Base-by-base conservation (phyloP, 1,140 invertebrate species). In the Drosophila teissieri region DNA sequence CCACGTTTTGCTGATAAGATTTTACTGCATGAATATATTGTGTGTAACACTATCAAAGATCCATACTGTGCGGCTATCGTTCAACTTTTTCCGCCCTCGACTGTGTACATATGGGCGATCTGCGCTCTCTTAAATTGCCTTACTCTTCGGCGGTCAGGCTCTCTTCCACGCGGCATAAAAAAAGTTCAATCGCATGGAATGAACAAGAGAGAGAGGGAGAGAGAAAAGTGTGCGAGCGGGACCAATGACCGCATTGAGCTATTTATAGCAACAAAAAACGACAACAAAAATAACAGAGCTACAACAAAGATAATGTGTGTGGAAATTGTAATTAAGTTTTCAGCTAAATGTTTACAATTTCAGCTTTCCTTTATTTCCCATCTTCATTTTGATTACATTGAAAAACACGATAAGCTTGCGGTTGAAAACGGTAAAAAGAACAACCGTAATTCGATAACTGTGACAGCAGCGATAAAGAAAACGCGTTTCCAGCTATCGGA, bases 231-330 rank as follows among this genome's bases (percentile, higher is more conserved):
- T 61, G 84, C 58, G 67, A 73, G 84, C 31, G 73, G 83, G 83
- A 73, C 80, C 84, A 89, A 89, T 89, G 84, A 89, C 85, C 84
- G 84, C 84, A 84, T 89, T 89, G 73, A 78, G 80, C 58, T 89
- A 89, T 89, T 84, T 84, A 84, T 89, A 89, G 85, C 51, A 61
- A 37, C 72, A 76, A 72, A 60, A 57, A 55, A 75, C 34, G 62
- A 72, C 46, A 69, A 51, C 37, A 65, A 54, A 53, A 78, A 44
- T 37, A 17, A 63, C 57, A 27, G 63, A 70, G n/a, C 39, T 69
- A 46, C 39, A 57, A 49, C 11, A 55, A 72, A 54, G 64, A 67
- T 58, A 68, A 73, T 40, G 49, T 57, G 83, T 80, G 83, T 80
- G 62, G 80, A 80, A 88, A 88, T 67, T 80, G 84, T 88, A 89